Evolutionary conservation across 2,888 invertebrate species (phyloP).

Genomic region (Synanthedon andrenaeformis): DNA sequence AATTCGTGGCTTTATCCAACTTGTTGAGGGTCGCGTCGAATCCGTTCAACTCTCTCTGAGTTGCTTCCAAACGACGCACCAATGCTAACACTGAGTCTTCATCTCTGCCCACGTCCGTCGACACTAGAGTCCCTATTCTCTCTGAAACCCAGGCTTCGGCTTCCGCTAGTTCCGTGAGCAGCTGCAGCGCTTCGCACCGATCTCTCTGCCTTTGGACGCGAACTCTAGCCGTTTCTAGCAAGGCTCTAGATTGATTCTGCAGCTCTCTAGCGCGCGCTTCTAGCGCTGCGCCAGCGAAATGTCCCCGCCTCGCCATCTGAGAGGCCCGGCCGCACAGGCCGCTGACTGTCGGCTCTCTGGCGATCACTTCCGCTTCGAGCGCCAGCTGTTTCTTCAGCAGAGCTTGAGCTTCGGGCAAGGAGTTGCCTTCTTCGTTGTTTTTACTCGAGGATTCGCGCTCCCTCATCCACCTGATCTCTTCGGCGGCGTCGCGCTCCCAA

Average conservation of each 20-base stretch:
- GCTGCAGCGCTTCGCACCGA: constrained; percentile 64
- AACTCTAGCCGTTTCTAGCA: constrained; percentile 79
- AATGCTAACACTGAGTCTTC: constrained; percentile 90
- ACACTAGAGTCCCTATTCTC: constrained; percentile 79
- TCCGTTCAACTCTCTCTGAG: constrained; percentile 84
- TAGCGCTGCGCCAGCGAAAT: constrained; percentile 85
- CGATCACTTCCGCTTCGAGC: constrained; percentile 88
- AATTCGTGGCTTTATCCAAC: constrained; percentile 44
- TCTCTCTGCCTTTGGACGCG: constrained; percentile 76
- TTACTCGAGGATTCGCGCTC: constrained; percentile 35
- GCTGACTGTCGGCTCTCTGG: constrained; percentile 86
- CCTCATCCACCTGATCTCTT: constrained; percentile 86
- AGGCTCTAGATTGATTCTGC: constrained; percentile 74
- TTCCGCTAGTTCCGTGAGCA: constrained; percentile 90
- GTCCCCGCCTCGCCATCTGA: constrained; percentile 84
- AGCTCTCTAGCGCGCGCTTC: constrained; percentile 76
- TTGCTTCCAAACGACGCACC: constrained; percentile 83
- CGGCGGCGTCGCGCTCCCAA: constrained; percentile 91
- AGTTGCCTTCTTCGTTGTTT: constrained; percentile 28
- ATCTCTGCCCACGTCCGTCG: constrained; percentile 89
- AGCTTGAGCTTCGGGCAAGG: constrained; percentile 79
- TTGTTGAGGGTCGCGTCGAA: constrained; percentile 80
- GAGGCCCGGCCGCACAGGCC: constrained; percentile 79
- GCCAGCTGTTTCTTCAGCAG: constrained; percentile 94
- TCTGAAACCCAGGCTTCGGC: constrained; percentile 94